These are phyloP conservation scores for Motacilla alba DNA, from an alignment of 2,113 vertebrate species.

Conservation along the genomic window DNA sequence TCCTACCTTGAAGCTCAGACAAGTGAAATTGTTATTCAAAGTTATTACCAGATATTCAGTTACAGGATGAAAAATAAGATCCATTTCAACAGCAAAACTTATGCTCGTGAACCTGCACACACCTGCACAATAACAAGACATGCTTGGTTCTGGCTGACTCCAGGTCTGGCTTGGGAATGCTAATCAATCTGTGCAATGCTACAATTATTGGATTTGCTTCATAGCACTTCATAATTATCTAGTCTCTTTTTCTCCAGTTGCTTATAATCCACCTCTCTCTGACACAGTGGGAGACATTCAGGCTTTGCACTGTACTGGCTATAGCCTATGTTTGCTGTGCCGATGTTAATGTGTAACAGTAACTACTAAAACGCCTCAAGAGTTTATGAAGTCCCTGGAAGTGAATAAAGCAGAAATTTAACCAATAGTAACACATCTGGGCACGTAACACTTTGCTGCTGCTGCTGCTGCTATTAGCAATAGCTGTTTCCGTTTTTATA, in stretches of 20 bases:
- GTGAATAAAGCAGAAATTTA: background rate
- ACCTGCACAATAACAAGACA: constrained; percentile 54
- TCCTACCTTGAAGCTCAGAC: background rate
- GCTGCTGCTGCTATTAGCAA: background rate
- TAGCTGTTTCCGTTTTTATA: background rate
- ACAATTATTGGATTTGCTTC: constrained; percentile 61
- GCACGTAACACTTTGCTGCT: background rate
- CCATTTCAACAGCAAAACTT: constrained; percentile 24
- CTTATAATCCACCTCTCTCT: background rate
- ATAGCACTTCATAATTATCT: constrained; percentile 63
- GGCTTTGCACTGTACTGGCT: background rate
- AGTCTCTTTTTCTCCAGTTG: constrained; percentile 43
- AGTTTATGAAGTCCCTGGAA: background rate
- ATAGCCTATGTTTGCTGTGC: background rate
- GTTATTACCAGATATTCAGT: constrained; percentile 69
- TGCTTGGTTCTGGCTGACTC: background rate
- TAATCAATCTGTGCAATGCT: constrained; percentile 41
- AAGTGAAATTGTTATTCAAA: constrained; percentile 54
- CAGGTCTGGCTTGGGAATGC: constrained; percentile 4
- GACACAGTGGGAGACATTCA: background rate
- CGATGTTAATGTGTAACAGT: background rate
- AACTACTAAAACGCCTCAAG: background rate
- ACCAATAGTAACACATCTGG: background rate
- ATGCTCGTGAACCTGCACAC: constrained; percentile 15
- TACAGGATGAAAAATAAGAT: constrained; percentile 61